Evolutionary conservation across 2,113 vertebrate genomes (phyloP), one percentile per base, ranked within the genome.

Genomic region (Eudorcas thomsonii): DNA sequence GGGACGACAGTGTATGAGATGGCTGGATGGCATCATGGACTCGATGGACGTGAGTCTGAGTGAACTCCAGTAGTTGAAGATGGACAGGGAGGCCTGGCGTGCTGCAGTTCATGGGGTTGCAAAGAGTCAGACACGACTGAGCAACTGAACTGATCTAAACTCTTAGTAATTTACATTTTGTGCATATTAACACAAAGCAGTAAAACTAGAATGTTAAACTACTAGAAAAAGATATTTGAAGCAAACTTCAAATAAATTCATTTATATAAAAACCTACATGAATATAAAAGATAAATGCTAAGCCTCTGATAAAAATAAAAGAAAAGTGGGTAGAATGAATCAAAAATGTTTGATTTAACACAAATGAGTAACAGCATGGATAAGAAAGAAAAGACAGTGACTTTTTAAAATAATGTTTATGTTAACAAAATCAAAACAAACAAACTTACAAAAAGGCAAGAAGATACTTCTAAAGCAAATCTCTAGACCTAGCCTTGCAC

Each of bases 391-490:
- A 60, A 28, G 11, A 88, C 1, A 0, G 2, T 43, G 67, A 71
- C 84, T 39, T 77, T 86, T 39, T 12, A 88, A 90, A 92, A 74
- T 92, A 33, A 88, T 36, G 8, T 74, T 64, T 50, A 43, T 93
- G 25, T 57, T 91, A 84, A 84, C 67, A 96, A 93, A 93, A 74
- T 45, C 0, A 19, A 77, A 94, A 74, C 52, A 71, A 86, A 74
- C 12, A 57, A 81, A 57, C 16, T 23, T 33, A 60, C 1, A 50
- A 67, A 88, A 67, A 82, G n/a, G n/a, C 12, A 13, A 59, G 17
- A 15, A 81, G 43, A 33, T 60, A 55, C 57, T 91, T 95, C 17
- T 67, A 60, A 95, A 81, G 17, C 39, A 43, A 80, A 93, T 55
- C 36, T 88, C 57, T 48, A 28, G 33, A 45, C 2, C 23, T 50